Percentiles rank a stretch among this genome's conserved stretches.
phyloP scores from a whole-genome alignment of 2,797 vertebrate genomes.

The Eospalax fontanierii region DNA sequence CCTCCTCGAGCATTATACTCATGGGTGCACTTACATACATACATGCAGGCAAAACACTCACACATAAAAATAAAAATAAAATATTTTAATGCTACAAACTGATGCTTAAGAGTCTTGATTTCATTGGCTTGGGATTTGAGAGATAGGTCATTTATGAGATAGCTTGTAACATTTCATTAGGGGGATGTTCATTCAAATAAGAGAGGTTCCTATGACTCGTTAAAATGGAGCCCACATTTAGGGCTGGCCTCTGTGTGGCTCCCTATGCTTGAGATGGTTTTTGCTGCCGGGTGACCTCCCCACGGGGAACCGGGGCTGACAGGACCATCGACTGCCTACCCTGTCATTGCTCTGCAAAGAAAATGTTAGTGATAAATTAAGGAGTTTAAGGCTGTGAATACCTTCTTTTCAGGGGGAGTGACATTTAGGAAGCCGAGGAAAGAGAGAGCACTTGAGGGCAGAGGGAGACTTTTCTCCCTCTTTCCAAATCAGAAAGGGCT shows the following conservation, averaged over 20 bases:
- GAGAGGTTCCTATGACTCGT: neutral
- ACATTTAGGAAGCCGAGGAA: neutral
- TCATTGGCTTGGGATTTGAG: neutral
- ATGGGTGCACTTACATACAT: too few relatives aligned
- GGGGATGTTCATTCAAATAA: neutral
- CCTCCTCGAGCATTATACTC: too few relatives aligned
- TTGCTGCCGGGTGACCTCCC: neutral
- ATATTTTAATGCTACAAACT: too few relatives aligned
- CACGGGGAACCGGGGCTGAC: neutral
- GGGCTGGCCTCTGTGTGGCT: neutral
- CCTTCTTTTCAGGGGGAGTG: neutral
- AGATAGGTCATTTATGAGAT: neutral
- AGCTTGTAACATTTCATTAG: neutral
- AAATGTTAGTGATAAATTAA: constrained; percentile 50
- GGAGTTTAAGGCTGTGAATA: neutral
- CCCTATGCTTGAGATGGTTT: neutral
- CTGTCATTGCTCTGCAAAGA: constrained; percentile 39
- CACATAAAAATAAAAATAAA: too few relatives aligned
- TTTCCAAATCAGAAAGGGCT: constrained; percentile 59
- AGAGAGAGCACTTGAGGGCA: neutral
- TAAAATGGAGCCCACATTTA: neutral
- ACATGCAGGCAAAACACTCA: too few relatives aligned
- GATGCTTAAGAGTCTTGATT: neutral
- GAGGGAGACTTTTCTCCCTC: constrained; percentile 6
- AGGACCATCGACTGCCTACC: neutral